Base-by-base conservation (phyloP, 1,140 invertebrate genomes). In the Agrypnia vestita region DNA sequence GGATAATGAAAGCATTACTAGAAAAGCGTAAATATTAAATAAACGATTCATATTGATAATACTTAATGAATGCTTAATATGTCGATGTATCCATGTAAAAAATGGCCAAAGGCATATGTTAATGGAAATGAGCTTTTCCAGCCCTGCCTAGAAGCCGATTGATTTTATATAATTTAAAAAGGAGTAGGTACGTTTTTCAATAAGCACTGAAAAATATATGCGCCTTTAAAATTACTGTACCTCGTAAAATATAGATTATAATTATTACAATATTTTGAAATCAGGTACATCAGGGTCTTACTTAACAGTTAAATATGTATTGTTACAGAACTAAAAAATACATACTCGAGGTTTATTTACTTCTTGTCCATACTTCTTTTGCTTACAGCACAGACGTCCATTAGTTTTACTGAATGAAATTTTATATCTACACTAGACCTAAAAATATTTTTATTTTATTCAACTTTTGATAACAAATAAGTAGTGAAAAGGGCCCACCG, bases 281-380 rank as follows among this genome's bases (percentile, higher is more conserved):
- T 82, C 81, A 82, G 81, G 81, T 82, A 82, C 81, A 53, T 53
- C 47, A 53, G 56, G 64, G 80, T 71, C 64, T 69, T 69, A 69
- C 64, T 69, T 69, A 69, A 46, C 46, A 69, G 46, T 69, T 44
- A 17, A 69, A 46, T 69, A 35, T 67, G 12, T 19, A 43, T 19
- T 19, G 61, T 62, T 62, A 62, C 25, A 11, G 25, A 62, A 62
- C 61, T 62, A 62, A 62, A 62, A 25, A 62, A 62, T 35, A 35
- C 25, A 35, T 35, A 35, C 25, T 35, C 25, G 6, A 35, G 25
- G 25, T 35, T 35, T 35, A 1, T 35, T 35, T 35, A 35, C 25
- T 35, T 35, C 25, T 35, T 35, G 6, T 3, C 25, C 25, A 35
- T 35, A 35, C 25, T 35, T 35, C 25, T 35, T 35, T 35, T 35